A percentile compares a stretch with the other conserved stretches of the same genome.
Evolutionary conservation across 1,140 invertebrate genomes (phyloP).

Genomic region (Heterodera carotae): DNA sequence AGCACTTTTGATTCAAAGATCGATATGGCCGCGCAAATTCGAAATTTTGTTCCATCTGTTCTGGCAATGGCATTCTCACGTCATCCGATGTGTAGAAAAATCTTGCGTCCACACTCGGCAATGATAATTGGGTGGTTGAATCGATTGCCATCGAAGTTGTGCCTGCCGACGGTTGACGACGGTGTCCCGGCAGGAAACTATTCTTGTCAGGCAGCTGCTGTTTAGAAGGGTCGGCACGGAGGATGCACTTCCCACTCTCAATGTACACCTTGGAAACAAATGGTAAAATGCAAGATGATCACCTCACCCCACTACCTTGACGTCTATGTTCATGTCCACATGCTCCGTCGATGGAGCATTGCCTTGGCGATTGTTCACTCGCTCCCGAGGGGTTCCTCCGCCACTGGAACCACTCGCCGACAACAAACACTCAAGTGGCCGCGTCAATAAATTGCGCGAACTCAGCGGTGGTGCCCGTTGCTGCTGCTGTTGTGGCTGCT

Average conservation of each 20-base stretch:
- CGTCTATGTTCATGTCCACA: conserved; percentile 63
- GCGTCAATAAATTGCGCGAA: not conserved
- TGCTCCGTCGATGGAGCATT: conserved; percentile 28
- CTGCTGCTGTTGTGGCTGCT: conserved; percentile 7
- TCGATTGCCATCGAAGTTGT: not conserved
- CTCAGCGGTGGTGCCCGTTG: not conserved
- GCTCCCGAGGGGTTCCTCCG: not conserved
- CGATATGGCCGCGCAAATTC: not conserved
- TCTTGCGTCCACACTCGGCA: conserved; percentile 51
- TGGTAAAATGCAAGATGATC: conserved; percentile 16
- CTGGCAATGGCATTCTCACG: conserved; percentile 24
- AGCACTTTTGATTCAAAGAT: conserved; percentile 56
- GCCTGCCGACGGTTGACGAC: not conserved
- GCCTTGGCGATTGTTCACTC: conserved; percentile 8
- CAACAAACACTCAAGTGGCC: too few species aligned
- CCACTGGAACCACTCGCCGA: not conserved
- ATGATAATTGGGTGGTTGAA: conserved; percentile 17
- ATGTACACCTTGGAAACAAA: conserved; percentile 61
- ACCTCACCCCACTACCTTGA: conserved; percentile 47
- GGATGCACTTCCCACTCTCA: conserved; percentile 59
- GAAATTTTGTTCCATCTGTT: conserved; percentile 26
- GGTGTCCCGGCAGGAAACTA: conserved; percentile 24
- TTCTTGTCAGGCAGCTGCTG: conserved; percentile 24
- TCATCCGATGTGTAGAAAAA: conserved; percentile 58
- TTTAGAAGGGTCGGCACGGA: conserved; percentile 45